A percentile compares a stretch with the other conserved stretches of the same genome.
phyloP scores from a whole-genome alignment of 2,888 invertebrate genomes.

The Coenonympha arcania region DNA sequence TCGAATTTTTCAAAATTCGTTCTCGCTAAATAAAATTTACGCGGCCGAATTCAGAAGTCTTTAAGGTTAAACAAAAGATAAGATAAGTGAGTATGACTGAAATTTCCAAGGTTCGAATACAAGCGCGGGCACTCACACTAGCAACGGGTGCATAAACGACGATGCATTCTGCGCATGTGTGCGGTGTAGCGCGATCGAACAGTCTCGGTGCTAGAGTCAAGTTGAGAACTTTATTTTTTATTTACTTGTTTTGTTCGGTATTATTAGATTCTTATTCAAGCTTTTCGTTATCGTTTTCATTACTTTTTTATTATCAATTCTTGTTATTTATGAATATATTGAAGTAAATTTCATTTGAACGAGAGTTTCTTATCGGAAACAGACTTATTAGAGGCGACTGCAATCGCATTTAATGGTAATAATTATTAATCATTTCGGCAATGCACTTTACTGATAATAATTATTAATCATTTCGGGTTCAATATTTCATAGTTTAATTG shows the following conservation, averaged over 20 bases:
- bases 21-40: constrained; percentile 28
- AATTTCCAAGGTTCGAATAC: constrained; percentile 63
- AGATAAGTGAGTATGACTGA: constrained; percentile 61
- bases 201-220: constrained; percentile 25
- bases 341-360: too few relatives aligned
- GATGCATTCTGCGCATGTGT: constrained; percentile 58
- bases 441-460: too few relatives aligned
- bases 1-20: constrained; percentile 32
- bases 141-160: constrained; percentile 40
- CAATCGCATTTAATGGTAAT: too few relatives aligned
- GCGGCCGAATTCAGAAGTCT: constrained; percentile 39
- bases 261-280: neutral
- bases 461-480: too few relatives aligned
- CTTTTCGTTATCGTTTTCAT: neutral
- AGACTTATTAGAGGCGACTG: too few relatives aligned
- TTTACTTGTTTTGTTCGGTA: neutral
- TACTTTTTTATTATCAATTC: too few relatives aligned
- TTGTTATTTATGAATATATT: too few relatives aligned
- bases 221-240: constrained; percentile 22
- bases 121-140: constrained; percentile 58
- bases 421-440: too few relatives aligned
- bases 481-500: too few relatives aligned
- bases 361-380: too few relatives aligned
- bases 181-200: constrained; percentile 41
- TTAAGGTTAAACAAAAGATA: constrained; percentile 47